phyloP scores from a whole-genome alignment of 2,113 vertebrate genomes.

The Ammospiza caudacuta region DNA sequence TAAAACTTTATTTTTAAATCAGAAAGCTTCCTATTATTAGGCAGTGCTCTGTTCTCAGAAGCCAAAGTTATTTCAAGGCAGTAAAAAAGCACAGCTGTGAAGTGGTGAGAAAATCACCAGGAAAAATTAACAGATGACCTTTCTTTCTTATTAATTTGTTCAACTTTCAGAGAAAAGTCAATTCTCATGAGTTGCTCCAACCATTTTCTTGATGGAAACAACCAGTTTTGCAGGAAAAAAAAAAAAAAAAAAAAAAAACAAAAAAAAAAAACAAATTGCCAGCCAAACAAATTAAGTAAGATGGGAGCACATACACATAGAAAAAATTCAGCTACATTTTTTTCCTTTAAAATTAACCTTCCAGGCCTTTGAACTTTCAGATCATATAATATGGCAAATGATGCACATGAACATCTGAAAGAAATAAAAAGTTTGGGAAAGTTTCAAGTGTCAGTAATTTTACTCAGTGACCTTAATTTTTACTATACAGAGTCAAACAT shows the following conservation, averaged over 20 bases:
- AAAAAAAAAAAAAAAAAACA: neutral
- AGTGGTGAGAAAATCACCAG: neutral
- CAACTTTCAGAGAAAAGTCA: neutral
- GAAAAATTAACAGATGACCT: neutral
- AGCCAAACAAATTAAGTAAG: neutral
- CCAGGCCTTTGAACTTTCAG: neutral
- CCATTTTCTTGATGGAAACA: neutral
- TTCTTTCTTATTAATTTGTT: neutral
- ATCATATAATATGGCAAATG: neutral
- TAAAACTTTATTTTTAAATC: neutral
- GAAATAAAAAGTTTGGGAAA: neutral
- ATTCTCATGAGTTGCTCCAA: neutral
- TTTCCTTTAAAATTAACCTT: neutral
- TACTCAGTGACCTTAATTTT: slow-evolving; percentile 27
- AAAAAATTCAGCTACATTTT: neutral
- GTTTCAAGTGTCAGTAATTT: neutral
- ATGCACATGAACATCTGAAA: neutral
- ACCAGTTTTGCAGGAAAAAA: rapidly evolving
- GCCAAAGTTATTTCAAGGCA: neutral
- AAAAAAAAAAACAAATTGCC: neutral
- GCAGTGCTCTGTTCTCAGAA: neutral
- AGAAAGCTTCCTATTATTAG: neutral
- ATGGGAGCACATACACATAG: rapidly evolving
- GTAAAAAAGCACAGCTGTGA: neutral
- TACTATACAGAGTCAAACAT: neutral